These are phyloP conservation scores for Drosophila persimilis DNA, from an alignment of 1,140 invertebrate species.

Conservation along the genomic window DNA sequence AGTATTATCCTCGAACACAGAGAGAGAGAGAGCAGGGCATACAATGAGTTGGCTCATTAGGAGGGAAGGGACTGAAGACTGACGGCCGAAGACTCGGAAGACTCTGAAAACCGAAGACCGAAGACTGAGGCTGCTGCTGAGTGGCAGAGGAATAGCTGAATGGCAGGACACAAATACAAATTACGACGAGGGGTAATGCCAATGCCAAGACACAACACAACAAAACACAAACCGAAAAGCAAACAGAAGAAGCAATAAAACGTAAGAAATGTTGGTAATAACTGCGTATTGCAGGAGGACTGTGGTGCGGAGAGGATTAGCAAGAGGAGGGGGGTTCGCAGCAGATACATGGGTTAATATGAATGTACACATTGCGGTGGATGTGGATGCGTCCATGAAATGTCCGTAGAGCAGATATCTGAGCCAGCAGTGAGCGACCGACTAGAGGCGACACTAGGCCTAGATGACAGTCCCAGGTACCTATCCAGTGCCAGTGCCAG, in stretches of 20 bases:
- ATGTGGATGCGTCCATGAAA: constrained; percentile 42
- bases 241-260: constrained; percentile 43
- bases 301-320: constrained; percentile 2
- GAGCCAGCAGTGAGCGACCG: constrained; percentile 31
- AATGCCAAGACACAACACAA: constrained; percentile 19
- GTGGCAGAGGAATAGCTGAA: too few relatives aligned
- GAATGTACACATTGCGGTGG: constrained; percentile 38
- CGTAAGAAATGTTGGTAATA: constrained; percentile 49
- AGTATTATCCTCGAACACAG: constrained; percentile 20
- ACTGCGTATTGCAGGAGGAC: constrained; percentile 29
- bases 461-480: constrained; percentile 46
- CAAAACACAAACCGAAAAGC: constrained; percentile 47
- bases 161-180: constrained; percentile 52
- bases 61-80: constrained; percentile 11
- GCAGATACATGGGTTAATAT: constrained; percentile 40
- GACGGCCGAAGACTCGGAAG: constrained; percentile 4
- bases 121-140: constrained; percentile 5
- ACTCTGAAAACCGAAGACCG: not conserved
- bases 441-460: constrained; percentile 48
- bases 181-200: constrained; percentile 49
- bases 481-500: constrained; percentile 10
- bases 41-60: constrained; percentile 48
- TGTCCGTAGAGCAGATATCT: constrained; percentile 54
- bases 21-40: constrained; percentile 13
- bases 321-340: constrained; percentile 9